These are phyloP conservation scores for Drosophila equinoxialis DNA, from an alignment of 1,140 invertebrate species.

Conservation along the genomic window DNA sequence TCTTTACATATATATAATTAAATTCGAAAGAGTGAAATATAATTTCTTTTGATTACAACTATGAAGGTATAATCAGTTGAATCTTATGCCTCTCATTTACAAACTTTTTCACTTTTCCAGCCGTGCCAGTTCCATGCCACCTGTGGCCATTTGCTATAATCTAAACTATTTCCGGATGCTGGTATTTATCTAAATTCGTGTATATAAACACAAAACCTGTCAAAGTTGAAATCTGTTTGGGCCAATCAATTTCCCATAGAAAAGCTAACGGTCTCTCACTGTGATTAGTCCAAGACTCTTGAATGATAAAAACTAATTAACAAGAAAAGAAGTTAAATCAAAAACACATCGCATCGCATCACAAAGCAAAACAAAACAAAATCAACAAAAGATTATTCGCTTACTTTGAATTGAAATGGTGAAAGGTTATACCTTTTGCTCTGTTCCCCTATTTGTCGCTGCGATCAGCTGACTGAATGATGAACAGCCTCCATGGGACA, in stretches of 20 bases:
- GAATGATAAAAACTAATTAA: conserved; percentile 71
- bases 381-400: conserved; percentile 37
- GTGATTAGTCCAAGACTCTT: conserved; percentile 39
- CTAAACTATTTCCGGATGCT: neutral
- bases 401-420: conserved; percentile 40
- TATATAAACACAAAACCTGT: conserved; percentile 15
- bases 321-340: conserved; percentile 63
- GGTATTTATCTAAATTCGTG: conserved; percentile 10
- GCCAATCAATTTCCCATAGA: conserved; percentile 55
- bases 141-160: neutral
- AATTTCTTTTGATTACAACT: neutral
- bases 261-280: conserved; percentile 58
- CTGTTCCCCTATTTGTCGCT: neutral
- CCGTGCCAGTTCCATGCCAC: neutral
- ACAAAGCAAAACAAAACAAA: conserved; percentile 20
- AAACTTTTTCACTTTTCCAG: conserved; percentile 4
- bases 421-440: conserved; percentile 55
- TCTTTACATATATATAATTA: neutral
- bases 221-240: conserved; percentile 36
- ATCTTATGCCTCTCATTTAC: neutral
- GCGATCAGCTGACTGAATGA: conserved; percentile 27
- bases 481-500: conserved; percentile 14
- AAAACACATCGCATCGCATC: conserved; percentile 19
- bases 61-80: neutral
- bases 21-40: neutral